These are phyloP conservation scores for Polydesmus complanatus DNA, from an alignment of 2,888 invertebrate species.

Conservation along the genomic window DNA sequence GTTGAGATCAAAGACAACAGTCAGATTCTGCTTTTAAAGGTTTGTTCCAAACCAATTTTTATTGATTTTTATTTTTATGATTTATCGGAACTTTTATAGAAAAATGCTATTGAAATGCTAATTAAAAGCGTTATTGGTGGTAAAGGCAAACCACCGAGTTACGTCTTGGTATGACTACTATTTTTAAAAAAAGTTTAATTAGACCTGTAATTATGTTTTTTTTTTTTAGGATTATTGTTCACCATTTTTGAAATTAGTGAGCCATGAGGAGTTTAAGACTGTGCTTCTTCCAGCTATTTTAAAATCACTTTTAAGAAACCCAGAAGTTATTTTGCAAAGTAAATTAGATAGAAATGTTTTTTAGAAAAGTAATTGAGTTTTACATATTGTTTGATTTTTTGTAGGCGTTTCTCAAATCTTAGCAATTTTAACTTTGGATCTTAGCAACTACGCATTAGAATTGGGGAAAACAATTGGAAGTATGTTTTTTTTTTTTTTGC, in stretches of 20 bases:
- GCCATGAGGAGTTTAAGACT: constrained; percentile 53
- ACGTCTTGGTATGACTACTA: constrained; percentile 35
- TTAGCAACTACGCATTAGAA: constrained; percentile 61
- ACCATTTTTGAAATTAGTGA: constrained; percentile 41
- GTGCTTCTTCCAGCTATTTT: constrained; percentile 68
- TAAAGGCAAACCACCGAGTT: constrained; percentile 56
- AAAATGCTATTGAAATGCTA: constrained; percentile 45
- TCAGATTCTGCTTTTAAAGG: constrained; percentile 43
- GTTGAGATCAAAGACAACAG: constrained; percentile 37
- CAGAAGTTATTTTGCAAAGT: constrained; percentile 73
- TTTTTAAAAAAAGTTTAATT: background rate
- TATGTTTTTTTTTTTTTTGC: constrained; percentile 29
- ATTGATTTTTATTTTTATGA: background rate
- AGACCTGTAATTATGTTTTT: background rate
- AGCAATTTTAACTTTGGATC: constrained; percentile 52
- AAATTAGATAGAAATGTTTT: constrained; percentile 3
- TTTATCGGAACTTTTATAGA: constrained; percentile 18
- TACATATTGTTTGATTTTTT: background rate
- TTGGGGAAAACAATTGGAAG: constrained; percentile 69
- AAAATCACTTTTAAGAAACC: constrained; percentile 81
- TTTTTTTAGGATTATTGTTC: constrained; percentile 40
- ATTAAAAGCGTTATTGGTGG: constrained; percentile 62
- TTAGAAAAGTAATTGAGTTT: background rate
- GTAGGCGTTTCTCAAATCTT: constrained; percentile 56
- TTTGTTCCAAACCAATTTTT: no score